Base-by-base conservation (phyloP, 2,797 vertebrate genomes). In the Hypotaenidia okinawae region DNA sequence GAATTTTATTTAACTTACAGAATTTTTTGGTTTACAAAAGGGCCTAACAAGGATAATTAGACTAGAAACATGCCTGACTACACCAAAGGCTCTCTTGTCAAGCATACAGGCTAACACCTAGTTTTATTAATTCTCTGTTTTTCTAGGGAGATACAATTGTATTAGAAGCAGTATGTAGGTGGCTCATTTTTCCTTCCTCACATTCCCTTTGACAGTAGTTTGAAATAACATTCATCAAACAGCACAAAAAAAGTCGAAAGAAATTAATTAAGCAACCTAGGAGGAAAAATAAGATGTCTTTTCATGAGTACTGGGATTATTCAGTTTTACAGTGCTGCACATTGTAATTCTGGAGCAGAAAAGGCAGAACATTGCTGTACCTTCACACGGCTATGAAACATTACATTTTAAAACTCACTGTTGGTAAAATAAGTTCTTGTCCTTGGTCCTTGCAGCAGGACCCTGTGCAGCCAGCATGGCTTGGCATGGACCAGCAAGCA, bases 211-310 rank as follows among this genome's bases (percentile, higher is more conserved):
- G 94, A 83, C 89, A 95, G 67, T 57, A 45, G 85, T 81, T 76
- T 79, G 87, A 95, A 97, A 90, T 91, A 91, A 78, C 57, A 84
- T 83, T 86, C 80, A 90, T 93, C 80, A 96, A 96, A 89, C 32
- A 49, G n/a, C 9, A 66, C 12, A 73, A 72, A 92, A 92, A 90
- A 87, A 77, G 43, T 55, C 32, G 11, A 66, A 82, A 90, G 72
- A 93, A 96, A 86, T 82, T 94, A 83, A 95, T 94, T 82, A 73
- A 90, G 72, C 51, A 91, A 68, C 41, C 77, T 58, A 39, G 64
- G 67, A 84, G 25, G 76, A 84, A 95, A 70, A 77, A 79, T 41
- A 93, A 77, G n/a, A 66, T 41, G 33, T 57, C 63, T 79, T 90
- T 47, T 62, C 85, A 84, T 43, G 1, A 61, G 41, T 17, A 45